Conservation (phyloP, 37 sponge, comb jelly and placozoan species). For the Eunapius fragilis region DNA sequence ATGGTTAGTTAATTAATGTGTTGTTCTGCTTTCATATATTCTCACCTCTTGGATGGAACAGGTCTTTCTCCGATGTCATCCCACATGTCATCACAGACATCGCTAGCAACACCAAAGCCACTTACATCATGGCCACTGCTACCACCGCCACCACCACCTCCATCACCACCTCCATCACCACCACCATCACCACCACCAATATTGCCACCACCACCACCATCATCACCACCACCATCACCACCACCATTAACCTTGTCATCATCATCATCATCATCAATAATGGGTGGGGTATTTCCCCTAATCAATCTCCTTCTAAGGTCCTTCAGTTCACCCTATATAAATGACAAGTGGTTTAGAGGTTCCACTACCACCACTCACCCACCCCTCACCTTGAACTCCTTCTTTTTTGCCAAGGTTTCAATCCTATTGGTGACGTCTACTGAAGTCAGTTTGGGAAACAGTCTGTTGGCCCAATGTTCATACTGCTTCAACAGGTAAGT, state of each 20-base stretch:
- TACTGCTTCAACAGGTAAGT: conserved; percentile 71
- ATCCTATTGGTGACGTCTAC: conserved; percentile 63
- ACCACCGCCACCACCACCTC: conserved; percentile 3
- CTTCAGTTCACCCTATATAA: conserved; percentile 18
- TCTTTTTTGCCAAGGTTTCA: conserved; percentile 62
- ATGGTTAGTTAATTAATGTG: not conserved
- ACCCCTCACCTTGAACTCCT: conserved; percentile 75
- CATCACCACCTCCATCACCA: conserved; percentile 2
- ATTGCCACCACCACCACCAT: conserved; percentile 3
- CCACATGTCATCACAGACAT: not conserved
- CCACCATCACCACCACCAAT: not conserved
- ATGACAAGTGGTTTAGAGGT: not conserved
- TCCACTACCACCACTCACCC: not conserved
- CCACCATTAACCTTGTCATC: conserved; percentile 11
- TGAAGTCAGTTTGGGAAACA: conserved; percentile 83
- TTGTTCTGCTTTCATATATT: not conserved
- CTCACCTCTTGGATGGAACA: not conserved
- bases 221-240: not conserved
- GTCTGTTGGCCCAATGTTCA: conserved; percentile 87
- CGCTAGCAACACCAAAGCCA: not conserved
- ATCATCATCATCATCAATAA: conserved; percentile 11
- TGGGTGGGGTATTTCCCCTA: conserved; percentile 24
- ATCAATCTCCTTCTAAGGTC: conserved; percentile 18
- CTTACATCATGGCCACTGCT: not conserved
- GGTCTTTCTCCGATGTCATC: not conserved